Conservation (phyloP, 2,113 vertebrate species). For the Callithrix jacchus region DNA sequence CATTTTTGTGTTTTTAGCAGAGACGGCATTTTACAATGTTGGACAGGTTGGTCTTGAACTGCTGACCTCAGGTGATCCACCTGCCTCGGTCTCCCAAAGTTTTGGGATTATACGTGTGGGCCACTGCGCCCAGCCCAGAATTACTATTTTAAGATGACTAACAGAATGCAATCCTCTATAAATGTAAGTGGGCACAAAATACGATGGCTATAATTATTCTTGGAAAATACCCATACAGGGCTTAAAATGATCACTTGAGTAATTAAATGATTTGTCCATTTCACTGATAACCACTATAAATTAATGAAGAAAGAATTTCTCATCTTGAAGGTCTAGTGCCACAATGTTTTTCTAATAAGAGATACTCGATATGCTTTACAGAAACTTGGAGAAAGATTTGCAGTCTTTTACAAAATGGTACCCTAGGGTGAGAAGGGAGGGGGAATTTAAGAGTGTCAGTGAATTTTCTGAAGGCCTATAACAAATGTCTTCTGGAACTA, state of each 20-base stretch:
- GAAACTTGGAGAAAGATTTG: neutral
- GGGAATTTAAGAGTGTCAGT: neutral
- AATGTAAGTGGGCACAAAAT: neutral
- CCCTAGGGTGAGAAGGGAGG: neutral
- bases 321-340: neutral
- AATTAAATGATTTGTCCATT: neutral
- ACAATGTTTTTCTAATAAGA: neutral
- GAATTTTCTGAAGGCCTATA: neutral
- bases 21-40: no score
- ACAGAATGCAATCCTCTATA: neutral
- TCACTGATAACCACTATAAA: neutral
- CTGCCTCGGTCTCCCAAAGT: no score
- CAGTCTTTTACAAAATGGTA: neutral
- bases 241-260: neutral
- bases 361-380: neutral
- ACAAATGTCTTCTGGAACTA: neutral
- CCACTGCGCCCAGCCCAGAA: no score
- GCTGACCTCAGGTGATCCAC: no score
- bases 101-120: no score
- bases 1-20: no score
- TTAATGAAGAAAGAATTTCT: neutral
- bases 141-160: constrained; percentile 29
- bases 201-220: neutral
- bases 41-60: no score
- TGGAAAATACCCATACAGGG: neutral